Percentiles rank a stretch among this genome's conserved stretches.
Evolutionary conservation across 2,113 vertebrate species (phyloP).

Genomic region (Empidonax alnorum): DNA sequence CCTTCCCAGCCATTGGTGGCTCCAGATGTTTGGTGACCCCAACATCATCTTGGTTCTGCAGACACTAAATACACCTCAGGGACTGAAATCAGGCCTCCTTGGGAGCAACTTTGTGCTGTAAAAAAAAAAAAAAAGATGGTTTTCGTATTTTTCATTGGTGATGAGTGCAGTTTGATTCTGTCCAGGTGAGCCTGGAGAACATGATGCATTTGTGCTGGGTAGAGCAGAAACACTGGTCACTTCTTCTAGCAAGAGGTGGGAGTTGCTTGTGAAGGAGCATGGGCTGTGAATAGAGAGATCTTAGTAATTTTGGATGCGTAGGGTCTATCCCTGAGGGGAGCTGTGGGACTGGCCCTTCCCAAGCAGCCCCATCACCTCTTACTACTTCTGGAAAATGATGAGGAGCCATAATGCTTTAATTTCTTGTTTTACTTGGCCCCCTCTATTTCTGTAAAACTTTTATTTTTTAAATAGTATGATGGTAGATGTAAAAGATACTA

Average conservation of each 20-base stretch:
- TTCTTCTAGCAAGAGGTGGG: not conserved
- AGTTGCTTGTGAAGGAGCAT: not conserved
- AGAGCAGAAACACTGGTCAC: fast-evolving
- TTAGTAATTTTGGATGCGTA: fast-evolving
- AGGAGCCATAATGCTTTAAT: not conserved
- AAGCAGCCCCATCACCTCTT: not conserved
- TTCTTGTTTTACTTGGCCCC: not conserved
- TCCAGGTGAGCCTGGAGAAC: not conserved
- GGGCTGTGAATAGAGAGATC: not conserved
- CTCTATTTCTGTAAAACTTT: not conserved
- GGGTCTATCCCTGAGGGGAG: fast-evolving
- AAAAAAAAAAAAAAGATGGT: fast-evolving
- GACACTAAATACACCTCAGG: not conserved
- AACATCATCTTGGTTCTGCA: not conserved
- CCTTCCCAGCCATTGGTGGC: not conserved
- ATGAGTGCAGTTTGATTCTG: not conserved
- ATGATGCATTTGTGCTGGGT: not conserved
- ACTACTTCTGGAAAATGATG: not conserved
- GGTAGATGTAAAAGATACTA: not conserved
- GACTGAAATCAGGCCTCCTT: not conserved
- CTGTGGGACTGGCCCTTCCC: not conserved
- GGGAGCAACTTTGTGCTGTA: not conserved
- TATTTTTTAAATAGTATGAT: not conserved
- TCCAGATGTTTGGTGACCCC: not conserved
- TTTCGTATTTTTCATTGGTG: not conserved